phyloP scores from a whole-genome alignment of 1,140 invertebrate genomes.

The Cardiocondyla obscurior region DNA sequence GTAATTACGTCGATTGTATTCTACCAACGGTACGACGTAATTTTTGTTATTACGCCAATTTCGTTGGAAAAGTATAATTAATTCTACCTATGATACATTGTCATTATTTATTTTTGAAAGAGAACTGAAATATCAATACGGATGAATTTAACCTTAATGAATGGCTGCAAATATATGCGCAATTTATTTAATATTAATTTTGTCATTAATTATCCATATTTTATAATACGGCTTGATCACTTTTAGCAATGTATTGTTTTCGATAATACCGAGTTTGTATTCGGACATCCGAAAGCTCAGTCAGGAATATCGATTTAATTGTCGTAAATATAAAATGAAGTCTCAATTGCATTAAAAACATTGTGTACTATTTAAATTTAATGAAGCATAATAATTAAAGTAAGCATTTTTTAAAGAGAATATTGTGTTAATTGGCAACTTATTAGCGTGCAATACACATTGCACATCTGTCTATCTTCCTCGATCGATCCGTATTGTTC shows the following conservation, averaged over 20 bases:
- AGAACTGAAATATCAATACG: conserved; percentile 12
- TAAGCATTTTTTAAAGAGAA: background rate
- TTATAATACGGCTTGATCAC: conserved; percentile 15
- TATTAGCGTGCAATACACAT: background rate
- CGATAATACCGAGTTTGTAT: background rate
- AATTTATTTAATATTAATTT: conserved; percentile 51
- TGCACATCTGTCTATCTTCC: background rate
- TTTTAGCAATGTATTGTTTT: conserved; percentile 19
- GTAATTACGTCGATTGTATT: conserved; percentile 17
- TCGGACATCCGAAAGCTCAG: background rate
- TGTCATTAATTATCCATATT: conserved; percentile 49
- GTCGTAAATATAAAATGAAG: background rate
- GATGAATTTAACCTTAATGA: conserved; percentile 32
- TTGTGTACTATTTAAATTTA: background rate
- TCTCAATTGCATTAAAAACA: background rate
- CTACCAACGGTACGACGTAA: background rate
- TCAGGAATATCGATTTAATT: conserved; percentile 24
- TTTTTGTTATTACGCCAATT: conserved; percentile 7
- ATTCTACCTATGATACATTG: background rate
- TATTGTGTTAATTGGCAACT: too few relatives aligned
- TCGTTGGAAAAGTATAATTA: conserved; percentile 16
- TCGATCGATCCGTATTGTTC: background rate
- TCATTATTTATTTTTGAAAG: conserved; percentile 33
- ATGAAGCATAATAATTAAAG: background rate
- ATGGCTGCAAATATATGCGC: background rate